Conservation (phyloP, 2,888 invertebrate species). For the Frankliniella intonsa region DNA sequence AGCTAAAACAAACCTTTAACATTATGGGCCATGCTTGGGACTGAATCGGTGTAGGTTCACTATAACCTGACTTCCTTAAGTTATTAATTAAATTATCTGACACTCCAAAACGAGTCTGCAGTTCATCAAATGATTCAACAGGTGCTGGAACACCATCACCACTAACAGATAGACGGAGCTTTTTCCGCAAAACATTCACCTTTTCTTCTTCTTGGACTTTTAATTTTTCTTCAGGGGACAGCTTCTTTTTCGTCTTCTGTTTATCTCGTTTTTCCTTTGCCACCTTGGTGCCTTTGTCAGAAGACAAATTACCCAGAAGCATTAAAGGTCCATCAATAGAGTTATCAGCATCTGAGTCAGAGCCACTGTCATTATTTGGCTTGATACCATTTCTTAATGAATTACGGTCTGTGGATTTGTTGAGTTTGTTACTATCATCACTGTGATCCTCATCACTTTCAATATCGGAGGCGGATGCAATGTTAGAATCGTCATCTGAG, state of each 20-base stretch:
- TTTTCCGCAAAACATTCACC: conserved; percentile 66
- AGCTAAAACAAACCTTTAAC: conserved; percentile 57
- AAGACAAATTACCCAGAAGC: conserved; percentile 10
- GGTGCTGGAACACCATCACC: conserved; percentile 79
- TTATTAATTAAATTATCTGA: conserved; percentile 61
- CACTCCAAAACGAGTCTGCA: conserved; percentile 56
- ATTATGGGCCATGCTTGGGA: conserved; percentile 89
- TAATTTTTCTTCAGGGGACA: conserved; percentile 25
- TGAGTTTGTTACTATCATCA: conserved; percentile 34
- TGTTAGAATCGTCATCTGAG: conserved; percentile 32
- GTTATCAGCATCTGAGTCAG: background rate
- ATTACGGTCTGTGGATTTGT: conserved; percentile 46
- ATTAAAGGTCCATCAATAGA: conserved; percentile 27
- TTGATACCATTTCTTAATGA: conserved; percentile 41
- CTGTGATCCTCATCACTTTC: conserved; percentile 45
- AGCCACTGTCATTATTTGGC: background rate
- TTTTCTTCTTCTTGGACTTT: conserved; percentile 31
- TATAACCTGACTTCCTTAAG: conserved; percentile 64
- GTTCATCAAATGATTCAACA: conserved; percentile 62
- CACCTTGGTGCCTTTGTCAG: background rate
- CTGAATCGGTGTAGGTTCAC: conserved; percentile 81
- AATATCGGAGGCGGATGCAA: conserved; percentile 44
- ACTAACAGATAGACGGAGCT: conserved; percentile 68
- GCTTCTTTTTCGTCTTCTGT: conserved; percentile 25
- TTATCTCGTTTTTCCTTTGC: background rate